Evolutionary conservation across 1,140 invertebrate genomes (phyloP).

Genomic region (Lasioglossum albipes): DNA sequence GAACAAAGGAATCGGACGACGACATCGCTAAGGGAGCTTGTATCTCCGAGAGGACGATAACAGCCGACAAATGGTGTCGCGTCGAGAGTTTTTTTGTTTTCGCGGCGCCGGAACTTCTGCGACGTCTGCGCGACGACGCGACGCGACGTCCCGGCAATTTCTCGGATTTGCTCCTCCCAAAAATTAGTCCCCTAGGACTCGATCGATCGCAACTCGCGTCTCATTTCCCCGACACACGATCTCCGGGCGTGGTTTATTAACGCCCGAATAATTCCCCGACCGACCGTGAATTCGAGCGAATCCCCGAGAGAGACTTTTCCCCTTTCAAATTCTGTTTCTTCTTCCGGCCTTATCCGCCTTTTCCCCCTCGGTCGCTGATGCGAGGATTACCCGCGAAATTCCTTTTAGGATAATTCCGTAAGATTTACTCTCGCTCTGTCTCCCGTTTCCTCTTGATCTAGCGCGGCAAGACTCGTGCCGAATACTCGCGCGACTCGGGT

Average conservation of each 20-base stretch:
- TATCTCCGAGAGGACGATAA: background rate
- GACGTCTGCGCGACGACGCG: no score
- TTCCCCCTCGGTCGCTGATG: background rate
- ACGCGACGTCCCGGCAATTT: no score
- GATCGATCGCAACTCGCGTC: conserved; percentile 6
- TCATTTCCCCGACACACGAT: conserved; percentile 30
- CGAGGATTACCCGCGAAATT: conserved; percentile 44
- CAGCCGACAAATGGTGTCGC: background rate
- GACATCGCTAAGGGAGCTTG: no score
- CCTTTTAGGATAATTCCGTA: conserved; percentile 41
- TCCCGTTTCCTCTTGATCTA: background rate
- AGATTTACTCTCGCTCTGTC: conserved; percentile 22
- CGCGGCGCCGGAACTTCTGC: no score
- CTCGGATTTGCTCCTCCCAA: no score
- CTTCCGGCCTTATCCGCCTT: conserved; percentile 14
- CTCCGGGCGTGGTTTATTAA: conserved; percentile 38
- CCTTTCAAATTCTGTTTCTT: conserved; percentile 41
- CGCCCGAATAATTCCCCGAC: conserved; percentile 37
- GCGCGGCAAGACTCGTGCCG: no score
- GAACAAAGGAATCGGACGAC: background rate
- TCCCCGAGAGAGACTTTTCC: conserved; percentile 31
- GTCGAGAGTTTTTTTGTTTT: no score
- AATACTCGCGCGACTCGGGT: background rate
- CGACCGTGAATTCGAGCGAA: conserved; percentile 15
- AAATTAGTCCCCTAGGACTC: no score